Conservation (phyloP, 2,113 vertebrate genomes). For the Rana temporaria region DNA sequence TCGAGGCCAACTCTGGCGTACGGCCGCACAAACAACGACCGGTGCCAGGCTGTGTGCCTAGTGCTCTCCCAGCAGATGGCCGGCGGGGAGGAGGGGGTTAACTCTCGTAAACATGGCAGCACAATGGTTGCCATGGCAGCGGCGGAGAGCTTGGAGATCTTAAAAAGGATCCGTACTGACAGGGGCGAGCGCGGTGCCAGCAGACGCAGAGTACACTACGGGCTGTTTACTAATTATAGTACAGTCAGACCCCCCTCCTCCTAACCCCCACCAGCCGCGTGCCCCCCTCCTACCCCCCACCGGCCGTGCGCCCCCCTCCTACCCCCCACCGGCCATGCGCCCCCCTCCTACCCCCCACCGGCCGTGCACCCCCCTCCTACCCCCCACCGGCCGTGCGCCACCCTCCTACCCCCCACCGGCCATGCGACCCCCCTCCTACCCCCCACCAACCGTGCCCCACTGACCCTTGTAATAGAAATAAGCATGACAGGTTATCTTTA, state of each 20-base stretch:
- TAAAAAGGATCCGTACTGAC: background rate
- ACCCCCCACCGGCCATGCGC: too few relatives aligned
- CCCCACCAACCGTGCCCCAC: background rate
- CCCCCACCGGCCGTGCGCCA: background rate
- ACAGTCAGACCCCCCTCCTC: background rate
- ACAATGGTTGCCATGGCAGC: slow-evolving; percentile 19
- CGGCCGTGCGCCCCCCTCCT: too few relatives aligned
- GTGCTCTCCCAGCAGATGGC: background rate
- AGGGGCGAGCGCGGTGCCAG: background rate
- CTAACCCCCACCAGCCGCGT: too few relatives aligned
- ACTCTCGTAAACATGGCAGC: slow-evolving; percentile 24
- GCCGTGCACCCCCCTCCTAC: too few relatives aligned
- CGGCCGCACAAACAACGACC: background rate
- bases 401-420: too few relatives aligned
- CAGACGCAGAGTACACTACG: background rate
- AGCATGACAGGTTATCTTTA: too few relatives aligned
- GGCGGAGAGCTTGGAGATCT: background rate
- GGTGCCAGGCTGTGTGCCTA: background rate
- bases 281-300: background rate
- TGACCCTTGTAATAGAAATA: too few relatives aligned
- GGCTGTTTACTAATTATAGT: background rate
- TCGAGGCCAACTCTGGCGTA: too few relatives aligned
- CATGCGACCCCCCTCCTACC: too few relatives aligned
- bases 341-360: too few relatives aligned
- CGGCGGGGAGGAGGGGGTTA: background rate